Evolutionary conservation across 2,888 invertebrate species (phyloP).

Genomic region (Physocephala rufipes): DNA sequence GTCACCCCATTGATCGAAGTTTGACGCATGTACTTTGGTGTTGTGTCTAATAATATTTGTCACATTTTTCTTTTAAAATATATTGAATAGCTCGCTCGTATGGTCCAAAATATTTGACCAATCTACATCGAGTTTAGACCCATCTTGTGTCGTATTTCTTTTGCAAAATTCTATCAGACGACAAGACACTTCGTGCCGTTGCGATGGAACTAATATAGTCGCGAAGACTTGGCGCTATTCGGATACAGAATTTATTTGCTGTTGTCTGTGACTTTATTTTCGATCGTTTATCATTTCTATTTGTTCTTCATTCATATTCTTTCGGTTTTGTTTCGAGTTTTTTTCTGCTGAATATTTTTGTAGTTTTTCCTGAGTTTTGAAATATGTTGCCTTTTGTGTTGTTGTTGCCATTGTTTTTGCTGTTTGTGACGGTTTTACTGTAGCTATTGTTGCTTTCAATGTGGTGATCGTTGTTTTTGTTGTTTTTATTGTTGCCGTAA

Average conservation of each 20-base stretch:
- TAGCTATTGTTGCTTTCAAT: no score
- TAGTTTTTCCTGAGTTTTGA: constrained; percentile 25
- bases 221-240: neutral
- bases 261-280: constrained; percentile 39
- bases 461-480: no score
- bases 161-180: neutral
- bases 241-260: constrained; percentile 39
- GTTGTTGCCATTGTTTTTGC: no score
- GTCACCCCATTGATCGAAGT: no score
- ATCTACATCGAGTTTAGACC: neutral
- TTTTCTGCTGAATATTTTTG: no score
- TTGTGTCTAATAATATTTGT: no score
- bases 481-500: no score
- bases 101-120: no score
- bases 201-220: neutral
- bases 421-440: no score
- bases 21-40: no score
- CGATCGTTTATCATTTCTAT: constrained; percentile 39
- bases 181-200: neutral
- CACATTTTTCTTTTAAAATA: no score
- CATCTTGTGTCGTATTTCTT: neutral
- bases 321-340: neutral
- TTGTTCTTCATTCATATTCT: constrained; percentile 32
- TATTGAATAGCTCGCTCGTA: no score
- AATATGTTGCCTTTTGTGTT: neutral